A percentile compares a stretch with the other conserved stretches of the same genome.
Evolutionary conservation across 2,113 vertebrate genomes (phyloP).

Genomic region (Dinomys branickii): DNA sequence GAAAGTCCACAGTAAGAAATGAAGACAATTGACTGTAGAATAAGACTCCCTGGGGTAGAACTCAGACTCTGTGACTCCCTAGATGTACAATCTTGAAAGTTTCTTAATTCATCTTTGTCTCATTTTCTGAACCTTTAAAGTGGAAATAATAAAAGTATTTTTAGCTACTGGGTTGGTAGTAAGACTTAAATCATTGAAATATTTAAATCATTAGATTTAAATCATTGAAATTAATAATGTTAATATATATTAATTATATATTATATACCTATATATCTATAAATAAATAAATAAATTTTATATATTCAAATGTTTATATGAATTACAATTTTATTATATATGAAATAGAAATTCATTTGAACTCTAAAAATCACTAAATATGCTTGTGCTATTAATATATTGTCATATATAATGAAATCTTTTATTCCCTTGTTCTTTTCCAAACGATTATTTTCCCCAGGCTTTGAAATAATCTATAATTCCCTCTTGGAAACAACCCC

Average conservation of each 20-base stretch:
- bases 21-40: not conserved
- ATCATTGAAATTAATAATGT: not conserved
- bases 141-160: not conserved
- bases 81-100: not conserved
- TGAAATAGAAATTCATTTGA: not conserved
- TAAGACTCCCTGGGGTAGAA: not conserved
- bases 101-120: not conserved
- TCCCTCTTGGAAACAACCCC: not conserved
- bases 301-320: no score
- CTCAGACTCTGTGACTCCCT: not conserved
- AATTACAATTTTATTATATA: not conserved
- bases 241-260: no score
- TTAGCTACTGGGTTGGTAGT: not conserved
- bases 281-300: no score
- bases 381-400: not conserved
- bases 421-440: not conserved
- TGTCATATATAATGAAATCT: not conserved
- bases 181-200: not conserved
- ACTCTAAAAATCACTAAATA: not conserved
- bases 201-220: no score
- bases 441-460: not conserved
- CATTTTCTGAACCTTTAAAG: not conserved
- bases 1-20: not conserved
- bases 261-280: no score
- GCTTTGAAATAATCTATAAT: not conserved